Evolutionary conservation across 2,113 vertebrate genomes (phyloP).

Genomic region (Eira barbara): DNA sequence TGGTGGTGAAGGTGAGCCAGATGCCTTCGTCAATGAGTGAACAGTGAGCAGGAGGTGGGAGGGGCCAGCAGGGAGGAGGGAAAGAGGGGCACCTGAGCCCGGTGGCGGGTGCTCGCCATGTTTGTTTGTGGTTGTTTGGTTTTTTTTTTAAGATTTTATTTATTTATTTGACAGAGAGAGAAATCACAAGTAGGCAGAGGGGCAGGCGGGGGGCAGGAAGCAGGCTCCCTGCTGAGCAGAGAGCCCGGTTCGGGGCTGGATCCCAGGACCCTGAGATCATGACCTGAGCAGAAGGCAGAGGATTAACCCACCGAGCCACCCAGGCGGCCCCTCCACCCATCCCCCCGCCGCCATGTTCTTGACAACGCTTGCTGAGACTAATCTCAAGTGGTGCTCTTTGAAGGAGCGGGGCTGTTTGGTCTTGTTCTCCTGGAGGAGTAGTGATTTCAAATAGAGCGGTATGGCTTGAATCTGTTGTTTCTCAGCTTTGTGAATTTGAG

Average conservation of each 20-base stretch:
- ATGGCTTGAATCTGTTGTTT: background rate
- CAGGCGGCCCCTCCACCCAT: too few relatives aligned
- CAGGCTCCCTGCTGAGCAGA: too few relatives aligned
- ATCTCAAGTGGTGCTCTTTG: background rate
- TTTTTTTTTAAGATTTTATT: too few relatives aligned
- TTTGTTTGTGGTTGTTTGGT: too few relatives aligned
- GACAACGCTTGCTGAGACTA: background rate
- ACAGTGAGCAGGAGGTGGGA: background rate
- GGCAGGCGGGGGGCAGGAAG: too few relatives aligned
- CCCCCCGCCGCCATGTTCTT: rapidly evolving
- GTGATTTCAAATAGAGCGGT: background rate
- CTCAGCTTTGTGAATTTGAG: background rate
- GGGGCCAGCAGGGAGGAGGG: background rate
- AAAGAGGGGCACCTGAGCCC: background rate
- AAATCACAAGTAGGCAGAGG: too few relatives aligned
- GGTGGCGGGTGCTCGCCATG: background rate
- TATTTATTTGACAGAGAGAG: too few relatives aligned
- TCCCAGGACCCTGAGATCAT: too few relatives aligned
- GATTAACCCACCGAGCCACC: too few relatives aligned
- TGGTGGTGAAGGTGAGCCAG: background rate
- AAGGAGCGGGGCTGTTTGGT: background rate
- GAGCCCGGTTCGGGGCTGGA: too few relatives aligned
- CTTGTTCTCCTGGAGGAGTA: background rate
- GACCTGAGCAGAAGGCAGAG: too few relatives aligned
- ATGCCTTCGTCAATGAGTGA: background rate